Base-by-base conservation (phyloP, 2,797 vertebrate genomes). In the Dipus sagitta region DNA sequence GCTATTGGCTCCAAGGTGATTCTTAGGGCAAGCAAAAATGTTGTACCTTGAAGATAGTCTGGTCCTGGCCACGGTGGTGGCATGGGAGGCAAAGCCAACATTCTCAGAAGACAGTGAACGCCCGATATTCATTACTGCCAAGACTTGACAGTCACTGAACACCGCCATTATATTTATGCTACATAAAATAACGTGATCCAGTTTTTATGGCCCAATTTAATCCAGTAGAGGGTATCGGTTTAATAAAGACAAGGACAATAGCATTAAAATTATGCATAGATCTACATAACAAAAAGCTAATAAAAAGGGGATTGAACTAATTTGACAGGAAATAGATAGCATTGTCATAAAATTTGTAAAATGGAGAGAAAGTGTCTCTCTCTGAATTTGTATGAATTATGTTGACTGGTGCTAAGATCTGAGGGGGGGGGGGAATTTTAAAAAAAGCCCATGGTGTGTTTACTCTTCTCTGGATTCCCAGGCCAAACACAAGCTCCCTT, bases 191-290 rank as follows among this genome's bases (percentile, higher is more conserved):
- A 94, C 0, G 71, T 84, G 93, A 93, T 93, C 78, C 52, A 67
- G 70, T 92, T 96, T 97, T 97, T 96, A 97, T 71, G 96, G 92
- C 77, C 96, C 92, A 96, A 93, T 96, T 96, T 96, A 96, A 95
- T 86, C 82, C 90, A 95, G 90, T 84, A 92, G 94, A 96, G 96
- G 95, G 42, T 96, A 95, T 96, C 64, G 0, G 15, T 93, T 96
- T 96, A 96, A 95, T 97, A 96, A 94, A 96, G 96, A 96, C 96
- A 95, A 97, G 92, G 96, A 95, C 96, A 95, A 96, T 93, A 96
- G 95, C 95, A 95, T 94, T 96, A 96, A 94, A 95, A 92, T 96
- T 90, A 94, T 91, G 94, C 92, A 87, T 96, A 96, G 77, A 95
- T 93, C 93, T 88, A 81, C 68, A 76, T 93, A 92, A 92, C 93